A percentile compares a stretch with the other conserved stretches of the same genome.
Evolutionary conservation across 1,140 invertebrate genomes (phyloP).

Genomic region (Leptinotarsa undecemlineata): DNA sequence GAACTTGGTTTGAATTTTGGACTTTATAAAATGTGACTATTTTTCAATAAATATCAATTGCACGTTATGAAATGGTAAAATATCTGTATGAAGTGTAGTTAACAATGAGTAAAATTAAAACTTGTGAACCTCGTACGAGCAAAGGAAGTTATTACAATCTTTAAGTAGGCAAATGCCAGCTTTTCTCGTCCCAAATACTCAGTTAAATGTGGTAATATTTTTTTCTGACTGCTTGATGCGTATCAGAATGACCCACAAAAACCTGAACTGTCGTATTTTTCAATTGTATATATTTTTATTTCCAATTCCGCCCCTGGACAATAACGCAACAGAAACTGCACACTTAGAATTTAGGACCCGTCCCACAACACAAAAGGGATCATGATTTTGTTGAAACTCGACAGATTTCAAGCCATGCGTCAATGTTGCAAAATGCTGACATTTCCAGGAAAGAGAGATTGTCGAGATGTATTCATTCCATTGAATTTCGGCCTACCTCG

Average conservation of each 20-base stretch:
- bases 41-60: too few relatives aligned
- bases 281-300: not conserved
- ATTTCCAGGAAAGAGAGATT: conserved; percentile 28
- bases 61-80: too few relatives aligned
- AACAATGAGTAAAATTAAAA: too few relatives aligned
- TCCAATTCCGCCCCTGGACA: conserved; percentile 7
- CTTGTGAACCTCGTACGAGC: too few relatives aligned
- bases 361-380: conserved; percentile 30
- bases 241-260: not conserved
- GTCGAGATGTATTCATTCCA: conserved; percentile 25
- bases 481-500: conserved; percentile 6
- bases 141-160: too few relatives aligned
- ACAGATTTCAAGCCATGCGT: conserved; percentile 27
- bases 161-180: too few relatives aligned
- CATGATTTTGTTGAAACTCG: conserved; percentile 25
- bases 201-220: too few relatives aligned
- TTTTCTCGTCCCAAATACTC: too few relatives aligned
- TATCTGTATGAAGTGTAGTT: too few relatives aligned
- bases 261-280: not conserved
- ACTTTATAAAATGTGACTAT: too few relatives aligned
- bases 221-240: too few relatives aligned
- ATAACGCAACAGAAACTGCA: not conserved
- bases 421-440: conserved; percentile 26
- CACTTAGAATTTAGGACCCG: conserved; percentile 15
- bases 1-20: too few relatives aligned